Conservation (phyloP, 2,888 invertebrate genomes). For the Drosophila sordidula region DNA sequence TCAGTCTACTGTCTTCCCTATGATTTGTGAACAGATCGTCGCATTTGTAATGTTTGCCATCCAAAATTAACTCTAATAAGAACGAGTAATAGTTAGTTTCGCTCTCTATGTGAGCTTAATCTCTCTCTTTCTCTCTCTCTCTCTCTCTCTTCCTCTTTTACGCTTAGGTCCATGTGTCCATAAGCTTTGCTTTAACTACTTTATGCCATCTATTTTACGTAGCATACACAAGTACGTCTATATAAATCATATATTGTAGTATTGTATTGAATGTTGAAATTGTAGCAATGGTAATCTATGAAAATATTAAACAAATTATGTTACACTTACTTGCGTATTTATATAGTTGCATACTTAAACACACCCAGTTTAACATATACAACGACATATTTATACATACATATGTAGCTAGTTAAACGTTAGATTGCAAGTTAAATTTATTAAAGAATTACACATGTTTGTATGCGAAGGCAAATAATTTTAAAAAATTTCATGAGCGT, state of each 20-base stretch:
- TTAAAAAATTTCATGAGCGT: constrained; percentile 19
- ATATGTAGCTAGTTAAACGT: constrained; percentile 75
- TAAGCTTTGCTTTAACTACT: constrained; percentile 66
- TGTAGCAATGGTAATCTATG: constrained; percentile 70
- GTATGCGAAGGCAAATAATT: constrained; percentile 35
- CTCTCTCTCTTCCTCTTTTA: background rate
- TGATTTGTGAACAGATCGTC: constrained; percentile 49
- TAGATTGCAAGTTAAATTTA: constrained; percentile 71
- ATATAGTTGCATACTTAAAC: constrained; percentile 58
- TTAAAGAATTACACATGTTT: constrained; percentile 52
- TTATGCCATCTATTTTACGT: constrained; percentile 49
- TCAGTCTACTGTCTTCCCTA: constrained; percentile 44
- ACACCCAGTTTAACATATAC: constrained; percentile 37
- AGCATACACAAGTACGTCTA: constrained; percentile 32
- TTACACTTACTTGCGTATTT: constrained; percentile 75
- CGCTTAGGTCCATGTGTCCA: constrained; percentile 24
- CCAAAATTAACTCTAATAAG: constrained; percentile 37
- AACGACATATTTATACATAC: constrained; percentile 45
- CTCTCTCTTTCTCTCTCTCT: background rate
- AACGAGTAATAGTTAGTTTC: constrained; percentile 22
- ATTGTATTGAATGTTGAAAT: constrained; percentile 72
- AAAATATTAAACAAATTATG: constrained; percentile 68
- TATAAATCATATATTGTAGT: constrained; percentile 65
- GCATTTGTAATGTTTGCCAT: constrained; percentile 71
- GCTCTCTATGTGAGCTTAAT: constrained; percentile 5